Conservation (phyloP, 2,888 invertebrate genomes). For the Nasonovia ribisnigri region DNA sequence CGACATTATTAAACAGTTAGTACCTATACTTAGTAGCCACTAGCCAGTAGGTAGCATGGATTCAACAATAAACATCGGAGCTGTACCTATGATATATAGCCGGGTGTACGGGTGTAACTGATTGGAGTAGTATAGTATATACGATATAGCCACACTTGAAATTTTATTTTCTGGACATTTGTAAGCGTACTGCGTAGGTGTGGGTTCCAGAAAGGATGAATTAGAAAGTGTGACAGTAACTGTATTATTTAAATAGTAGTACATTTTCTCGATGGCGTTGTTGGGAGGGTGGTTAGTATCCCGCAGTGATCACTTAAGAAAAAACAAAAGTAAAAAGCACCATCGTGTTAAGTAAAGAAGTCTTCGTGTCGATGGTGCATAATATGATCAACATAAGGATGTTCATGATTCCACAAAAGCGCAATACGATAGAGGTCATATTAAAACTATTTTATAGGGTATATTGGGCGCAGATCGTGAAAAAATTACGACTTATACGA, state of each 20-base stretch:
- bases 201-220: neutral
- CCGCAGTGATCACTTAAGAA: neutral
- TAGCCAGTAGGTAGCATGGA: neutral
- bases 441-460: neutral
- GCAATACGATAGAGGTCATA: neutral
- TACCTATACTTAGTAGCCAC: neutral
- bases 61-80: neutral
- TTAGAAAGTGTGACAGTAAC: neutral
- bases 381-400: neutral
- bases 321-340: neutral
- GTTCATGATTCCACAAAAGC: neutral
- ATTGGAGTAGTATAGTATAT: neutral
- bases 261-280: neutral
- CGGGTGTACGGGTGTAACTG: neutral
- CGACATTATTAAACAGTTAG: neutral
- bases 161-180: neutral
- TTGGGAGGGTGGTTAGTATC: neutral
- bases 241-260: neutral
- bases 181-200: neutral
- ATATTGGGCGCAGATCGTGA: neutral
- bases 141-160: neutral
- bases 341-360: neutral
- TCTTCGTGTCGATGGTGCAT: neutral
- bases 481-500: neutral
- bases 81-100: neutral